phyloP scores from a whole-genome alignment of 2,113 vertebrate genomes.

The Sander vitreus region DNA sequence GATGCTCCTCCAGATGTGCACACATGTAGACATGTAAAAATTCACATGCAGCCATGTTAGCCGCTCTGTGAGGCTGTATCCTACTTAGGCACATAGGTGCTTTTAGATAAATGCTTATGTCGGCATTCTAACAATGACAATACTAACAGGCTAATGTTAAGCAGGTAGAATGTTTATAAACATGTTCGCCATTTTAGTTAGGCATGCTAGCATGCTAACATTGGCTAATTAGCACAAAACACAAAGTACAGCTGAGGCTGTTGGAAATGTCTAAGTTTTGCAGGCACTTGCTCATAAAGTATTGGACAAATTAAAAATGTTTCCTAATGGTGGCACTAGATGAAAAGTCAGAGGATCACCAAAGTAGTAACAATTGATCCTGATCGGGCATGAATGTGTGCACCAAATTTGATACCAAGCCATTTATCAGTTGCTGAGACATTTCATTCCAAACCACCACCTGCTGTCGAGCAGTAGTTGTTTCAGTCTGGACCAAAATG shows the following conservation, averaged over 20 bases:
- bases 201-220: not conserved
- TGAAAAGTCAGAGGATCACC: no score
- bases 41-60: not conserved
- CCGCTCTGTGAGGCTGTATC: not conserved
- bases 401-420: not conserved
- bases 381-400: not conserved
- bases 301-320: not conserved
- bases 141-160: no score
- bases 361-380: not conserved
- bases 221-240: not conserved
- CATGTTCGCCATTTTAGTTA: not conserved
- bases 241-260: not conserved
- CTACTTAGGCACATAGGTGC: not conserved
- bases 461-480: not conserved
- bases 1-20: slow-evolving; percentile 57
- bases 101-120: not conserved
- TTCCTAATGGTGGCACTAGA: no score
- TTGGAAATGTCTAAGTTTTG: not conserved
- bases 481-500: slow-evolving; percentile 1
- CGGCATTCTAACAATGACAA: not conserved
- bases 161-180: not conserved
- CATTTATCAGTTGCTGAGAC: not conserved
- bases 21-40: slow-evolving; percentile 14
- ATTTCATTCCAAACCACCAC: not conserved
- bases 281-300: not conserved